Evolutionary conservation across 2,113 vertebrate species (phyloP), one percentile per base, ranked within the genome.

Genomic region (Vanacampus margaritifer): DNA sequence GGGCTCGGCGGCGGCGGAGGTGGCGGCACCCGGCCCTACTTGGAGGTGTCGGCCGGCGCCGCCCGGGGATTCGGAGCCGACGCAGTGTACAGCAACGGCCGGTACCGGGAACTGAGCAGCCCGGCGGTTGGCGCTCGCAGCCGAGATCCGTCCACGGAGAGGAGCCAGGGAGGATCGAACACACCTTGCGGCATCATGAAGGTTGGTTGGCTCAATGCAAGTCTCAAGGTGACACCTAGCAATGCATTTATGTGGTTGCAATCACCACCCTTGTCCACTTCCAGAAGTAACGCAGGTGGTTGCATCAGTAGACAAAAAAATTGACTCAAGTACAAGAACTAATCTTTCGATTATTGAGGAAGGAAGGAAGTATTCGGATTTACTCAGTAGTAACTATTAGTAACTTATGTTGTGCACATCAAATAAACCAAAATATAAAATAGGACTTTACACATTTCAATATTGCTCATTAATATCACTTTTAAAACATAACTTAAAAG

Each of bases 131-230:
- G 91, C 70, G 80, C 85, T 56, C 86, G 89, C 86, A 93, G 92
- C 89, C 90, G 94, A 11, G 93, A 94, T 78, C 84, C 89, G 81
- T 94, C 94, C 37, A 80, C 86, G 2, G 94, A 95, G 76, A 90
- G 94, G 56, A 92, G 78, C 73, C 91, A 86, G 48, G 88, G 78
- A 66, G 79, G 87, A 64, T 90, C 87, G 69, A 89, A 75, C 82
- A 79, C 92, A 81, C 92, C 93, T 74, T 93, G 92, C 88, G 91
- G 94, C 84, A 95, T 95, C 80, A 95, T 95, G 94, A 95, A 95
- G 94, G 94, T 94, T 83, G 85, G 92, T 86, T 68, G 66, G 35
- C 45, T 60, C 37, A 73, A 74, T 65, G 71, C 13, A 53, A 41
- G 58, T 62, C 65, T 87, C 84, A 86, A 88, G 87, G 87, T 87